Percentiles rank a stretch among this genome's conserved stretches.
Evolutionary conservation across 1,140 invertebrate species (phyloP).

Genomic region (Lysiphlebus fabarum): DNA sequence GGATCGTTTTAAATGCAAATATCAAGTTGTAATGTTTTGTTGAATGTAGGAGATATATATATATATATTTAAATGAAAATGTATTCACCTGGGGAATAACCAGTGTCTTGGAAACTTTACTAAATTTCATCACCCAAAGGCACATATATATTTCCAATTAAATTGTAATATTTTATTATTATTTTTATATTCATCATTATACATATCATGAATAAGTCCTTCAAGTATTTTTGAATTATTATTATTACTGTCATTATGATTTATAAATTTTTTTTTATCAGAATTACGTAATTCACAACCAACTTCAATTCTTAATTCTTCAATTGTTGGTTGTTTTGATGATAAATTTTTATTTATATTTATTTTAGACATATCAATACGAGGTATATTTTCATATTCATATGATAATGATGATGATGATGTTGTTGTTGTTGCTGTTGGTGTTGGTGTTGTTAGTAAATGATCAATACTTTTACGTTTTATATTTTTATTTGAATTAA

Average conservation of each 20-base stretch:
- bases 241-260: background rate
- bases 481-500: slow-evolving; percentile 19
- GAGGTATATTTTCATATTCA: slow-evolving; percentile 52
- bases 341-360: slow-evolving; percentile 17
- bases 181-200: slow-evolving; percentile 44
- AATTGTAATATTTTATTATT: slow-evolving; percentile 51
- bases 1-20: slow-evolving; percentile 17
- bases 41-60: too few species aligned
- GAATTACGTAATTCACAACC: slow-evolving; percentile 41
- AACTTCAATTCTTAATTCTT: slow-evolving; percentile 49
- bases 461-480: too few species aligned
- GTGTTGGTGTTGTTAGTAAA: too few species aligned
- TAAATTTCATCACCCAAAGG: background rate
- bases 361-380: slow-evolving; percentile 48
- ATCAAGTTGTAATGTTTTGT: slow-evolving; percentile 9
- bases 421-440: too few species aligned
- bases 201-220: slow-evolving; percentile 47
- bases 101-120: slow-evolving; percentile 14
- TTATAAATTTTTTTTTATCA: background rate
- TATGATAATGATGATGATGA: slow-evolving; percentile 27
- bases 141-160: slow-evolving; percentile 16
- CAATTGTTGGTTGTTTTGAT: slow-evolving; percentile 41
- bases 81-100: slow-evolving; percentile 1
- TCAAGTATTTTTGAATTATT: slow-evolving; percentile 28
- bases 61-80: slow-evolving; percentile 1